Evolutionary conservation across 1,140 invertebrate genomes (phyloP).

Genomic region (Drosophila ananassae): DNA sequence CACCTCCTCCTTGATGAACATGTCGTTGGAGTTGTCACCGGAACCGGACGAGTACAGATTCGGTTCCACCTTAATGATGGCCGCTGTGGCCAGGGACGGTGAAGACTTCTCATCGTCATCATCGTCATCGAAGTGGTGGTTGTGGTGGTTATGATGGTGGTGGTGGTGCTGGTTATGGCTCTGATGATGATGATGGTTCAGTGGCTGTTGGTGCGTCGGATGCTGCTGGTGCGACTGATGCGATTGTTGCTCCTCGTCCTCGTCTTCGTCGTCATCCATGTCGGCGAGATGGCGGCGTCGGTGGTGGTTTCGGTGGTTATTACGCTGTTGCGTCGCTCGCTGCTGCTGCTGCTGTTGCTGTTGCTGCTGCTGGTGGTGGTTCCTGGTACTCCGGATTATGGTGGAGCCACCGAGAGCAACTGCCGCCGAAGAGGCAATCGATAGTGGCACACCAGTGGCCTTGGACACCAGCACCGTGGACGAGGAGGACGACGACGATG

Average conservation of each 20-base stretch:
- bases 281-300: conserved; percentile 80
- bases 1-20: conserved; percentile 82
- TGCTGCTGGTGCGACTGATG: conserved; percentile 27
- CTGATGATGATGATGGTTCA: conserved; percentile 43
- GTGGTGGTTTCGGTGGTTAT: conserved; percentile 83
- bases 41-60: conserved; percentile 81
- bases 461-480: conserved; percentile 78
- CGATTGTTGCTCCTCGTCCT: conserved; percentile 47
- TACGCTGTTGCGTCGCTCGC: conserved; percentile 57
- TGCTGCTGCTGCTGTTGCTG: conserved; percentile 51
- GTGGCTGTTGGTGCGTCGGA: conserved; percentile 28
- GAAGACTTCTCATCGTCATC: conserved; percentile 83
- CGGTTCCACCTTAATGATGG: conserved; percentile 80
- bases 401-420: conserved; percentile 68
- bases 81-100: conserved; percentile 82
- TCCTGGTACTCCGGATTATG: conserved; percentile 78
- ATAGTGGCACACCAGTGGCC: conserved; percentile 71
- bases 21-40: conserved; percentile 81
- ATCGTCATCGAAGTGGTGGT: conserved; percentile 80
- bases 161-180: conserved; percentile 57
- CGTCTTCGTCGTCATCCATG: conserved; percentile 78
- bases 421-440: conserved; percentile 73
- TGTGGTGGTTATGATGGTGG: conserved; percentile 63
- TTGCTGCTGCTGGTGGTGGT: conserved; percentile 59
- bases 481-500: conserved; percentile 81